Percentiles rank a stretch among this genome's conserved stretches.
phyloP scores from a whole-genome alignment of 1,140 invertebrate species.

The Orussus abietinus region DNA sequence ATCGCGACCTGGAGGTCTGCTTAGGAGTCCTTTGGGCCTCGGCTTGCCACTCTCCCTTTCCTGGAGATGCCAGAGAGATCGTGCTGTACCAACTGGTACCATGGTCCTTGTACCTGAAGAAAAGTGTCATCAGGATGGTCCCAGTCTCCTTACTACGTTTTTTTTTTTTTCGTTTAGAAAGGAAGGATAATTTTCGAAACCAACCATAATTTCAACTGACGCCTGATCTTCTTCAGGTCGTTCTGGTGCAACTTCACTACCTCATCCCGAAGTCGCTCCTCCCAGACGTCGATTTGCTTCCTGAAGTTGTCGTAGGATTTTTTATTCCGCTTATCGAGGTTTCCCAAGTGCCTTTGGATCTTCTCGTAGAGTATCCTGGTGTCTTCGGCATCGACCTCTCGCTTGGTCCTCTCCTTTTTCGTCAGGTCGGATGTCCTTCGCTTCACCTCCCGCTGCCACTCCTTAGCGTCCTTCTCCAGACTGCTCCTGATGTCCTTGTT shows the following conservation, averaged over 20 bases:
- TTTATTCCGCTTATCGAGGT: constrained; percentile 22
- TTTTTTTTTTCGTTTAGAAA: no score
- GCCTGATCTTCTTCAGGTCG: constrained; percentile 14
- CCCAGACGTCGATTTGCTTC: constrained; percentile 26
- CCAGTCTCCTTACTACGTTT: no score
- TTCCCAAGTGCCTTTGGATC: constrained; percentile 23
- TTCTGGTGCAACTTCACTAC: constrained; percentile 21
- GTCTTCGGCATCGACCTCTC: constrained; percentile 8
- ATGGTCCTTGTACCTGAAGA: not conserved
- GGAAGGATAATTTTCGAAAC: no score
- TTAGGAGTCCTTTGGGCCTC: constrained; percentile 12
- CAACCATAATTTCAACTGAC: constrained; percentile 18
- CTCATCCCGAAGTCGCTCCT: constrained; percentile 18
- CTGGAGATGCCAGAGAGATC: no score
- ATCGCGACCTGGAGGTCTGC: constrained; percentile 11
- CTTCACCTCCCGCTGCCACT: constrained; percentile 11
- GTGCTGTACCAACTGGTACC: no score
- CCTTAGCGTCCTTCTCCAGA: constrained; percentile 11
- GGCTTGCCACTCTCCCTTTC: constrained; percentile 10
- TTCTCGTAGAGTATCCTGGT: constrained; percentile 21
- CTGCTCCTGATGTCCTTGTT: constrained; percentile 15
- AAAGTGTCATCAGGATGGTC: not conserved
- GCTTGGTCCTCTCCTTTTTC: not conserved
- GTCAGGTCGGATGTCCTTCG: not conserved
- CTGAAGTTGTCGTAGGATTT: constrained; percentile 25